These are phyloP conservation scores for Tinamus major DNA, from an alignment of 2,797 vertebrate genomes.

Conservation along the genomic window DNA sequence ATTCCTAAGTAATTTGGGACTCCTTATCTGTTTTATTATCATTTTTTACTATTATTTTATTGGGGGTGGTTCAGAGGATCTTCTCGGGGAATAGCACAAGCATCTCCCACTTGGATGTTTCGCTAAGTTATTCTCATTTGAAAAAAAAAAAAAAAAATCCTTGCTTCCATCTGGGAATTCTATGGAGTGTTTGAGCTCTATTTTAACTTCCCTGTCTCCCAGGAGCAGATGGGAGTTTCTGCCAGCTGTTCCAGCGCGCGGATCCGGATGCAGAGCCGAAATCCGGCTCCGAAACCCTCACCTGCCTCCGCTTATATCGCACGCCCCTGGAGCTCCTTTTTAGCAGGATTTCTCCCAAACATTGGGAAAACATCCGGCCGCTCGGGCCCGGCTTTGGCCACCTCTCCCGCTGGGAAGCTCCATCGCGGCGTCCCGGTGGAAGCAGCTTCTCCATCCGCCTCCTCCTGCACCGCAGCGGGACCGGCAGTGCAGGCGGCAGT, in stretches of 20 bases:
- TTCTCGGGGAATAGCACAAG: conserved; percentile 37
- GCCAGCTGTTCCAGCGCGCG: background rate
- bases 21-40: background rate
- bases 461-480: background rate
- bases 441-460: background rate
- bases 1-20: background rate
- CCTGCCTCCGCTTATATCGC: conserved; percentile 2
- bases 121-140: conserved; percentile 22
- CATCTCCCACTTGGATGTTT: conserved; percentile 24
- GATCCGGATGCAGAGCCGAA: background rate
- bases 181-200: background rate
- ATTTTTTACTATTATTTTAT: background rate
- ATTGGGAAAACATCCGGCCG: background rate
- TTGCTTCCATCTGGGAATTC: conserved; percentile 36
- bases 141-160: conserved; percentile 37
- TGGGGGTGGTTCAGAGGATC: background rate
- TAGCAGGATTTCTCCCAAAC: background rate
- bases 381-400: background rate
- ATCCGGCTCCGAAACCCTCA: conserved; percentile 25
- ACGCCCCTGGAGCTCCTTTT: background rate
- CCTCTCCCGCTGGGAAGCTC: background rate
- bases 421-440: too few relatives aligned
- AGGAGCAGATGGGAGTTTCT: background rate
- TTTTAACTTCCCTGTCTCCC: background rate
- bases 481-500: background rate